Base-by-base conservation (phyloP, 2,113 vertebrate species). In the Saccopteryx bilineata region DNA sequence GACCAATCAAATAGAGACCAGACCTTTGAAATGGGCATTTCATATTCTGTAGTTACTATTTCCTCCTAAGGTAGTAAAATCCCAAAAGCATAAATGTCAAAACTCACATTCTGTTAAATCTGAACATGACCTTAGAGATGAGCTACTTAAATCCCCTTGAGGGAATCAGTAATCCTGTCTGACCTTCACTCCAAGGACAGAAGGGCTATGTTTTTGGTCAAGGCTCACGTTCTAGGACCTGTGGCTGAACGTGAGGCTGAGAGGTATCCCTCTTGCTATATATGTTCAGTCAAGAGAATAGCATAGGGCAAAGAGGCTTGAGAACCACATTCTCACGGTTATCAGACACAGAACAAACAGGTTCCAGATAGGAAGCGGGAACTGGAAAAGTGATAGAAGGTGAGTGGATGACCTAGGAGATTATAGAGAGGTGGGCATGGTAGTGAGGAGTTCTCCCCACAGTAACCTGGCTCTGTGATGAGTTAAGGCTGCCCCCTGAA, bases 41-140 rank as follows among this genome's bases (percentile, higher is more conserved):
- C 13, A 48, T 86, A 60, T n/a, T 78, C 78, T 82, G 23, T 68
- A 18, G 5, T 90, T 94, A 94, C 65, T 93, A 93, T 65, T 46
- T 21, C 24, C 82, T 87, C 76, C 28, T 31, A 94, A 82, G 26
- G 31, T 94, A 3, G 15, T 60, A n/a, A 54, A 80, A 58, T 96
- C 48, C 31, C 76, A 92, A 63, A 71, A 75, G 5, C 66, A 21
- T 93, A 69, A 93, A 94, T 80, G 80, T 54, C 7, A 95, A 97
- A 83, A 74, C 86, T 82, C 63, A 87, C 19, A 52, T 52, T 71
- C 79, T 68, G 21, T 76, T 54, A 60, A 33, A 85, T n/a, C 50
- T 82, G 31, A 93, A 26, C 18, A 63, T 31, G 31, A 68, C 50
- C 58, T 93, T 84, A 61, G 46, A 87, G 65, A 83, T 31, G 65